Percentiles rank a stretch among this genome's conserved stretches.
phyloP scores from a whole-genome alignment of 2,797 vertebrate genomes.

The Remorina albescens region DNA sequence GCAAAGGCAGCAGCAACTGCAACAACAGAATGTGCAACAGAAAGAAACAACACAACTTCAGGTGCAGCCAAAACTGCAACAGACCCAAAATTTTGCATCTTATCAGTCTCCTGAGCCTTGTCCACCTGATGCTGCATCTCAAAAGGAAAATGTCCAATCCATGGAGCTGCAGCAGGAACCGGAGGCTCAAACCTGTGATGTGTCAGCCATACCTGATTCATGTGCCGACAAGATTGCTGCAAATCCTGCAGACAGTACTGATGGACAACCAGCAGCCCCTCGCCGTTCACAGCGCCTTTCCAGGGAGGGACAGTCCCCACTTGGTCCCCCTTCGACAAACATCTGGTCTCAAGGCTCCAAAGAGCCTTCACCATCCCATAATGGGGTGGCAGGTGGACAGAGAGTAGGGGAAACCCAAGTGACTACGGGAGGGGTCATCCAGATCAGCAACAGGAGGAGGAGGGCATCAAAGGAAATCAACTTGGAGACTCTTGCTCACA shows the following conservation, averaged over 20 bases:
- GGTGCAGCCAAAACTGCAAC: conserved; percentile 64
- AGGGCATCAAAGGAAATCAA: conserved; percentile 93
- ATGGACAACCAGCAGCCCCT: conserved; percentile 74
- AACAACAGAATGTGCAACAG: conserved; percentile 62
- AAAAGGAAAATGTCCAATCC: conserved; percentile 48
- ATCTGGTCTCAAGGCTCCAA: conserved; percentile 75
- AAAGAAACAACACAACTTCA: conserved; percentile 61
- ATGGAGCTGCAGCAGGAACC: conserved; percentile 35
- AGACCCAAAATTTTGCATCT: conserved; percentile 59
- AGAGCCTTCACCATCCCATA: conserved; percentile 64
- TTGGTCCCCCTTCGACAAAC: conserved; percentile 77
- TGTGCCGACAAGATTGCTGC: conserved; percentile 35
- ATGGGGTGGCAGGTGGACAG: conserved; percentile 59
- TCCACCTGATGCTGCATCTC: conserved; percentile 24
- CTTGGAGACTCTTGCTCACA: conserved; percentile 92
- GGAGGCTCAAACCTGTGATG: conserved; percentile 11
- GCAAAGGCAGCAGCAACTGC: conserved; percentile 55
- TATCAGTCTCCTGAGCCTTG: conserved; percentile 61
- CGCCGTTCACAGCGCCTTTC: conserved; percentile 92
- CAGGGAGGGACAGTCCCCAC: conserved; percentile 82
- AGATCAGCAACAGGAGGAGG: conserved; percentile 87
- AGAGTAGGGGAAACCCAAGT: conserved; percentile 82
- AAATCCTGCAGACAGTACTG: conserved; percentile 32
- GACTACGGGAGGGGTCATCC: conserved; percentile 89
- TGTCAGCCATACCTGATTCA: background rate